A percentile compares a stretch with the other conserved stretches of the same genome.
Evolutionary conservation across 2,113 vertebrate species (phyloP).

Genomic region (Osmerus eperlanus): DNA sequence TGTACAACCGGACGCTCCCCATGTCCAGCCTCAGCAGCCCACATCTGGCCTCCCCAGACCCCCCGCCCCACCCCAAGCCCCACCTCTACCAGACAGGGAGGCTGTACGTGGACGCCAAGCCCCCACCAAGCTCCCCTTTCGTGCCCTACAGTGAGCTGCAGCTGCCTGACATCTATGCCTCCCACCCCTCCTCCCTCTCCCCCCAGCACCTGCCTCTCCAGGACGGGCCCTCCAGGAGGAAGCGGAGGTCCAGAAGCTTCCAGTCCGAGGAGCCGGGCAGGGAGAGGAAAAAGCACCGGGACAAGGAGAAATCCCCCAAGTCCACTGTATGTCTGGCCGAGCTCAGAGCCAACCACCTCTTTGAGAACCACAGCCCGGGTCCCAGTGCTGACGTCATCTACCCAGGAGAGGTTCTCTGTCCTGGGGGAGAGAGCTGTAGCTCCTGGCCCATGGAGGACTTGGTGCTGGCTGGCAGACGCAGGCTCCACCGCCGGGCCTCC

Average conservation of each 20-base stretch:
- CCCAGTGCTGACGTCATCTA: conserved; percentile 69
- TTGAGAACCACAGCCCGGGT: conserved; percentile 61
- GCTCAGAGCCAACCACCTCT: conserved; percentile 68
- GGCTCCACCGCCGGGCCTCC: conserved; percentile 72
- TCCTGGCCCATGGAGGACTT: conserved; percentile 71
- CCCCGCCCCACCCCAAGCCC: conserved; percentile 48
- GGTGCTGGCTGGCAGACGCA: conserved; percentile 69
- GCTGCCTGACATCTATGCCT: conserved; percentile 73
- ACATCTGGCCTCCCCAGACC: conserved; percentile 69
- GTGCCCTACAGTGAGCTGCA: conserved; percentile 69
- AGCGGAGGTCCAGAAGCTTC: conserved; percentile 65
- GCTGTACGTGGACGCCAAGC: conserved; percentile 62
- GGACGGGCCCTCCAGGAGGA: conserved; percentile 44
- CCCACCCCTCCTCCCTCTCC: conserved; percentile 42
- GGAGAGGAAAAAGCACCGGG: conserved; percentile 44
- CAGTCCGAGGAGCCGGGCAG: conserved; percentile 57
- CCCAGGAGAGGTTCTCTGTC: conserved; percentile 49
- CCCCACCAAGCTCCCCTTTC: conserved; percentile 56
- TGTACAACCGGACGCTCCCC: conserved; percentile 69
- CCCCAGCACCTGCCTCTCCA: conserved; percentile 62
- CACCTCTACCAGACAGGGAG: conserved; percentile 61
- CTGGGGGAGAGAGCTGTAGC: conserved; percentile 68
- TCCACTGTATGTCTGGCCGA: conserved; percentile 45
- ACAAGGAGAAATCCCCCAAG: conserved; percentile 47
- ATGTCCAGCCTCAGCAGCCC: conserved; percentile 72